Conservation (phyloP, 2,113 vertebrate genomes). For the Isurus oxyrinchus region DNA sequence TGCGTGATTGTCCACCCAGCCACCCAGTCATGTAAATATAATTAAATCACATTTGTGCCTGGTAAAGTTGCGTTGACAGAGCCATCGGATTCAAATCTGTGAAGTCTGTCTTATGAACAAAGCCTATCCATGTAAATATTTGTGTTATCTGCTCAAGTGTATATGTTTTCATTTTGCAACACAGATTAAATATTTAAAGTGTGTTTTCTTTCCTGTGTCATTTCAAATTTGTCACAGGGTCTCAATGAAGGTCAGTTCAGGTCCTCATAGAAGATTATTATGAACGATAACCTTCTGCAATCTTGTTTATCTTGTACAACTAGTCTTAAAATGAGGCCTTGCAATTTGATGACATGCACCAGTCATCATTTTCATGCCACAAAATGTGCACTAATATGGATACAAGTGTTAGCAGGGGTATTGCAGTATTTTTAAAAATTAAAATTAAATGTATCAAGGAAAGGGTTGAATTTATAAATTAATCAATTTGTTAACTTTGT, state of each 20-base stretch:
- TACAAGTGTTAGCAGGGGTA: neutral
- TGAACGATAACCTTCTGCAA: neutral
- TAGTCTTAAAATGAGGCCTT: neutral
- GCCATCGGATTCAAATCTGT: neutral
- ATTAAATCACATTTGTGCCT: neutral
- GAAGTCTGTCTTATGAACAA: neutral
- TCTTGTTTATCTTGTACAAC: neutral
- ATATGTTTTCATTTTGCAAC: neutral
- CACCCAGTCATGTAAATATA: neutral
- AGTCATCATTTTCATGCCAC: neutral
- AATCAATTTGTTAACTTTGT: neutral
- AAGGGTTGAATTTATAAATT: neutral
- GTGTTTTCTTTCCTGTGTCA: neutral
- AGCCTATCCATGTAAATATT: neutral
- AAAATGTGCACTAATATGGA: neutral
- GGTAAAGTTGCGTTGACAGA: neutral
- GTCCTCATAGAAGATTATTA: neutral
- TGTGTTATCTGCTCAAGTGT: neutral
- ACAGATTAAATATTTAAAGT: neutral
- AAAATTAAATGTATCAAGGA: neutral
- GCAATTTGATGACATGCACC: neutral
- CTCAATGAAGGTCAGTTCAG: neutral
- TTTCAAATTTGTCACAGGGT: neutral
- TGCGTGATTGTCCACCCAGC: neutral
- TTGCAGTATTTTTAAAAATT: neutral